Evolutionary conservation across 1,140 invertebrate genomes (phyloP), one percentile per base, ranked within the genome.

Genomic region (Brachystomella parvula): DNA sequence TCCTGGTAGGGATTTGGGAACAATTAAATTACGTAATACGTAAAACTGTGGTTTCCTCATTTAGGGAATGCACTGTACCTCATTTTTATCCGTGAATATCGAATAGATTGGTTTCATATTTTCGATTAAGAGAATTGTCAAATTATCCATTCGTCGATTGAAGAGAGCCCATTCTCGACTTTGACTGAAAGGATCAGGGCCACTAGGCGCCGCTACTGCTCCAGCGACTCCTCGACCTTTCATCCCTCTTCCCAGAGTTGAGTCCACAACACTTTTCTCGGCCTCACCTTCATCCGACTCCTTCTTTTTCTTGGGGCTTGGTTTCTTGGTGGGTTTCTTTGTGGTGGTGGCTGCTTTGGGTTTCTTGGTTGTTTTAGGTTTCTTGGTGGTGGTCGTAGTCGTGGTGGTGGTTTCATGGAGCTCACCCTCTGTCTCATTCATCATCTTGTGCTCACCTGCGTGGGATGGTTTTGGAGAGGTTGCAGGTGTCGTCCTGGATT

Each of bases 71-170:
- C 12, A 53, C 49, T 6, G 12, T 26, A 53, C 49, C 9, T 24
- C 21, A 53, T 53, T 53, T 26, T 53, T 53, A 24, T 53, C 21
- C 24, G 49, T 53, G 6, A 53, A 24, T 17, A 53, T 53, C 24
- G 49, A 53, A 53, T 53, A 53, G 6, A 53, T 26, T 15, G 49
- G 49, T 53, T 53, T 53, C 49, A 53, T 53, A 15, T 9, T 53
- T 9, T 53, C 49, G 12, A 53, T 15, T 24, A 53, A 53, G 6
- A 53, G 12, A 53, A 53, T 53, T 24, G 49, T 53, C 24, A 53
- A 53, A 53, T 53, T 53, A 24, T 53, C 49, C 49, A 53, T 53
- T 9, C 49, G 12, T 24, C 24, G 49, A 53, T 53, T 53, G 24
- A 53, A 53, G 19, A 9, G 19, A 19, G 35, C 35, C 35, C 35